Evolutionary conservation across 2,113 vertebrate species (phyloP).

Genomic region (Syngnathus floridae): DNA sequence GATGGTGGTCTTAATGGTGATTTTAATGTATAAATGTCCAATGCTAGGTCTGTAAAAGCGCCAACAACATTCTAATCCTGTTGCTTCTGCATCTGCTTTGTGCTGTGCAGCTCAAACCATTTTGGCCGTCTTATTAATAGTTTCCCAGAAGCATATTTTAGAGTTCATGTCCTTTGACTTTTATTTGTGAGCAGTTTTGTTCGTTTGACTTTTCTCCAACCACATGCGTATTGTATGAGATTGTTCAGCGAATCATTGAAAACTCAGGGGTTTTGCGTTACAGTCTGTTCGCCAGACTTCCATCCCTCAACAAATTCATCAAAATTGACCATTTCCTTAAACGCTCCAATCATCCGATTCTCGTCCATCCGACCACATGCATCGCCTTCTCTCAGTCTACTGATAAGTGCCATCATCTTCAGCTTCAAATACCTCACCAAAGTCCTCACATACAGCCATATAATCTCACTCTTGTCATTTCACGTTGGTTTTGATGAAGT

Average conservation of each 20-base stretch:
- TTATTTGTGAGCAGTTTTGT: neutral
- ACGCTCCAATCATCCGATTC: slow-evolving; percentile 33
- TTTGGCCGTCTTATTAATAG: slow-evolving; percentile 24
- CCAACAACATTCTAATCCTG: neutral
- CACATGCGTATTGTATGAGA: neutral
- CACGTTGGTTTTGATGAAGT: slow-evolving; percentile 10
- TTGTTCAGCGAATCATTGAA: slow-evolving; percentile 2
- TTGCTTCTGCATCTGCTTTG: neutral
- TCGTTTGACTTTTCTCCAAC: neutral
- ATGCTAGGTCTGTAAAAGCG: neutral
- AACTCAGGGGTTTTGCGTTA: slow-evolving; percentile 17
- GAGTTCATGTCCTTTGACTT: neutral
- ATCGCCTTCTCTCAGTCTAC: slow-evolving; percentile 7
- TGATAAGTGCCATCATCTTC: neutral
- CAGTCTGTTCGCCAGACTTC: slow-evolving; percentile 19
- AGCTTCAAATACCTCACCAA: slow-evolving; percentile 24
- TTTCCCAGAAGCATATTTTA: slow-evolving; percentile 37
- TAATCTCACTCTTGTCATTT: slow-evolving; percentile 35
- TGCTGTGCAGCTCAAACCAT: neutral
- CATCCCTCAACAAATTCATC: slow-evolving; percentile 37
- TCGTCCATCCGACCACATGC: slow-evolving; percentile 32
- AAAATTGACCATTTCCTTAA: slow-evolving; percentile 43
- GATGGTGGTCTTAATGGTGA: no score
- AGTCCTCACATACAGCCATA: slow-evolving; percentile 13
- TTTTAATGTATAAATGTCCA: no score